Evolutionary conservation across 2,888 invertebrate species (phyloP).

Genomic region (Trachelus stipa): DNA sequence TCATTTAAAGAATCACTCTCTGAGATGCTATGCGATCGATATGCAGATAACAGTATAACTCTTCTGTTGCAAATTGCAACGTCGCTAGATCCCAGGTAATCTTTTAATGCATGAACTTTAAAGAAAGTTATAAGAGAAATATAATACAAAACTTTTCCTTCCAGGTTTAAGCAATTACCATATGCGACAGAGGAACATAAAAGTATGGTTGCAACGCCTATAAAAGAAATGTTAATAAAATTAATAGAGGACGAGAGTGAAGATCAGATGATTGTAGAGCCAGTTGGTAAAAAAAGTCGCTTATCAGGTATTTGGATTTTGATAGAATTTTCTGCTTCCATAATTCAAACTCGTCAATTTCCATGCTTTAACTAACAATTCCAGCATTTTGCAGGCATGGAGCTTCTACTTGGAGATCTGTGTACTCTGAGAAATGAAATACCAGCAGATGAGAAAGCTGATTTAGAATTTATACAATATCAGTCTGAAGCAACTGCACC

Average conservation of each 20-base stretch:
- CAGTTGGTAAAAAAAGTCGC: conserved; percentile 57
- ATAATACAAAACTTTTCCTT: not conserved
- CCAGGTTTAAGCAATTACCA: conserved; percentile 51
- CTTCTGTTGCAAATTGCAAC: conserved; percentile 51
- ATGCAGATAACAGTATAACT: conserved; percentile 43
- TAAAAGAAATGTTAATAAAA: conserved; percentile 40
- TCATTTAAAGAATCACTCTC: conserved; percentile 45
- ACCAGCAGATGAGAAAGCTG: conserved; percentile 64
- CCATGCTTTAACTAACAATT: not conserved
- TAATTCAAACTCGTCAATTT: conserved; percentile 14
- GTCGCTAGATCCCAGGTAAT: conserved; percentile 51
- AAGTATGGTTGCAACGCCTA: conserved; percentile 34
- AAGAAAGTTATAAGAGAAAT: not conserved
- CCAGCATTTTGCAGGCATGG: conserved; percentile 44
- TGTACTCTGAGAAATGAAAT: conserved; percentile 51
- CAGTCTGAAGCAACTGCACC: conserved; percentile 51
- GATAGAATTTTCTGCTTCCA: not conserved
- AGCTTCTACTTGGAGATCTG: conserved; percentile 47
- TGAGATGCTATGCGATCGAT: conserved; percentile 42
- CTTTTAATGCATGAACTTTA: not conserved
- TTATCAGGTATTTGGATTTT: conserved; percentile 56
- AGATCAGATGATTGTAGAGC: conserved; percentile 43
- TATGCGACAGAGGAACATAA: conserved; percentile 47
- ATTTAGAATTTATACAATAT: conserved; percentile 58
- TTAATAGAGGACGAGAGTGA: conserved; percentile 44